Evolutionary conservation across 2,113 vertebrate genomes (phyloP), one percentile per base, ranked within the genome.

Genomic region (Cyphomyrus discorhynchus): DNA sequence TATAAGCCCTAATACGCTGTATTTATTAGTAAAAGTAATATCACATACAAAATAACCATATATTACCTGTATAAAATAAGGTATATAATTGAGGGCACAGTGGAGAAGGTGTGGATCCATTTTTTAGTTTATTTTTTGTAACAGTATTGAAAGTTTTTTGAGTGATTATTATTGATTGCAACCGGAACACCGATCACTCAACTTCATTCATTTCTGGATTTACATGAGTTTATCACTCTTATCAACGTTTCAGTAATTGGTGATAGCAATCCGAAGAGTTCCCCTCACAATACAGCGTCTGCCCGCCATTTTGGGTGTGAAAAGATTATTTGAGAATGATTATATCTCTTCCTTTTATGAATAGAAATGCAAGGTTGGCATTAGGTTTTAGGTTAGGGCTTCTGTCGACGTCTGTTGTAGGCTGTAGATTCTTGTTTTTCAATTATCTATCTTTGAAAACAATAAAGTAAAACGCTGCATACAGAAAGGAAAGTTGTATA

Each of bases 251-350:
- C 35, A 42, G 5, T 80, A 80, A 80, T 80, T 39, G 31, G 74
- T 80, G 74, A 80, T 80, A 42, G 74, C 74, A 39, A 39, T 80
- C 74, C 74, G 17, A 39, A 19, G 74, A 80, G 74, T 80, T 74
- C 31, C 17, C 13, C 35, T 70, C 5, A 80, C 74, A 80, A 27
- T 80, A 39, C 74, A 80, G 74, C 15, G 7, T 80, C 74, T 80
- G 74, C 74, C 74, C 74, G 74, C 74, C 74, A 80, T 80, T 80
- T 80, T 80, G 74, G 74, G 17, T 80, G 74, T 80, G n/a, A 80
- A 39, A 39, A 80, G 35, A 80, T 80, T 77, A 39, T 77, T 77
- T 77, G 70, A 77, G 70, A 77, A 77, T 66, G 62, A 66, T 77
- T 77, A 77, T 80, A 42, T 80, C 35, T 35, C 13, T 77, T 77